Evolutionary conservation across 2,113 vertebrate species (phyloP), one percentile per base, ranked within the genome.

Genomic region (Takifugu bimaculatus): DNA sequence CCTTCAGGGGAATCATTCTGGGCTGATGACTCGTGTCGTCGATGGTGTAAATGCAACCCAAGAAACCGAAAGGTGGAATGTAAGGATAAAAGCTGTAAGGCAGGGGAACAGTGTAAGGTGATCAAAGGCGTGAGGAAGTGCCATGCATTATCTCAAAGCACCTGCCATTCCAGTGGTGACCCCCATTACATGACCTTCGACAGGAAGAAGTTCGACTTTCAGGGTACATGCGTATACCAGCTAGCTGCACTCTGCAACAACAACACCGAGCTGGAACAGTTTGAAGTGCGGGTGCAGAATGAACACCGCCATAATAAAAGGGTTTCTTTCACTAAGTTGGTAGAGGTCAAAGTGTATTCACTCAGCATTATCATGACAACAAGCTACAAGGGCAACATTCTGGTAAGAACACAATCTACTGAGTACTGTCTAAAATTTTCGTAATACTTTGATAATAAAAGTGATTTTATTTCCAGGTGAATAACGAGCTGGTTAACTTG

Each of bases 181-280:
- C 77, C 77, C 39, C 71, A 82, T 60, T 92, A 90, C 10, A 5
- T 73, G 58, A 88, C 79, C 65, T 86, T 81, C 75, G 85, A 82
- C 60, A 78, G 84, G 3, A 65, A 2, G 28, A 79, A 0, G 42
- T 92, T 85, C 50, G n/a, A 85, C 54, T 93, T 93, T 64, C 88
- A 87, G 59, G 91, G 91, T 1, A 90, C 90, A 0, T 93, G 91
- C 43, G 14, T 87, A 52, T 93, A 93, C 79, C 86, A 90, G 62
- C 72, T 94, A 0, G 81, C 72, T 0, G 76, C 79, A 25, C 79
- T 92, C 54, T 90, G 86, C 69, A 76, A 48, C 13, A 78, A 65
- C 1, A 11, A 80, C 49, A 57, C 73, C 3, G 26, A 26, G 0
- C 71, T 91, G 28, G 71, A 76, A 0, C 66, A 84, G 0, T 86